These are phyloP conservation scores for Dicrurus megarhynchus DNA, from an alignment of 2,113 vertebrate species.

Conservation along the genomic window DNA sequence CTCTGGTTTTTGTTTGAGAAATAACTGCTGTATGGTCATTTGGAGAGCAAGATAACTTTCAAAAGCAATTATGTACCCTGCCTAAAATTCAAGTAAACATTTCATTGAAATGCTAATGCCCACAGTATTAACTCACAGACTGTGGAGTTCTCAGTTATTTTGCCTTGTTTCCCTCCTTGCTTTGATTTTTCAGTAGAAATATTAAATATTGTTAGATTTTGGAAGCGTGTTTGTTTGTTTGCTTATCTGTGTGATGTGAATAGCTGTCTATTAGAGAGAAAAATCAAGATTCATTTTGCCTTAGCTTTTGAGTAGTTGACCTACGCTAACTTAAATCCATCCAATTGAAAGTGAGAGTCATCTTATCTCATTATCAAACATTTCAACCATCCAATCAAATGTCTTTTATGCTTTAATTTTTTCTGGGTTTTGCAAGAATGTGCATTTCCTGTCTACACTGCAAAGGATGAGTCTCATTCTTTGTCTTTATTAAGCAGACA, in stretches of 20 bases:
- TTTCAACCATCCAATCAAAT: background rate
- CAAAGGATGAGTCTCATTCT: background rate
- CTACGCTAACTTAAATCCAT: background rate
- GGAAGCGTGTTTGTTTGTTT: background rate
- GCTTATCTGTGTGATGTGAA: background rate
- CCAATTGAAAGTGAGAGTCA: background rate
- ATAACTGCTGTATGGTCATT: background rate
- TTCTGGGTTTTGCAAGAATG: background rate
- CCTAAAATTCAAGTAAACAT: conserved; percentile 4
- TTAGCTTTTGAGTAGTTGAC: background rate
- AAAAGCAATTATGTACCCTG: background rate
- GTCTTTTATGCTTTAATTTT: background rate
- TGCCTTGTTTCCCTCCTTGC: background rate
- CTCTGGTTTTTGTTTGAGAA: background rate
- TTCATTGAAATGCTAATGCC: background rate
- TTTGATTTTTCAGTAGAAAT: background rate
- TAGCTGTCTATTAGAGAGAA: background rate
- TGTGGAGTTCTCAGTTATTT: background rate
- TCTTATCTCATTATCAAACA: background rate
- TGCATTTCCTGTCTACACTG: background rate
- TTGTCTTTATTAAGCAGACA: background rate
- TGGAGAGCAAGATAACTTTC: background rate
- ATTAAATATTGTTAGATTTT: background rate
- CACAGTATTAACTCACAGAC: background rate
- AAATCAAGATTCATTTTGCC: background rate